These are phyloP conservation scores for Cosmia pyralina DNA, from an alignment of 2,888 invertebrate genomes.

Conservation along the genomic window DNA sequence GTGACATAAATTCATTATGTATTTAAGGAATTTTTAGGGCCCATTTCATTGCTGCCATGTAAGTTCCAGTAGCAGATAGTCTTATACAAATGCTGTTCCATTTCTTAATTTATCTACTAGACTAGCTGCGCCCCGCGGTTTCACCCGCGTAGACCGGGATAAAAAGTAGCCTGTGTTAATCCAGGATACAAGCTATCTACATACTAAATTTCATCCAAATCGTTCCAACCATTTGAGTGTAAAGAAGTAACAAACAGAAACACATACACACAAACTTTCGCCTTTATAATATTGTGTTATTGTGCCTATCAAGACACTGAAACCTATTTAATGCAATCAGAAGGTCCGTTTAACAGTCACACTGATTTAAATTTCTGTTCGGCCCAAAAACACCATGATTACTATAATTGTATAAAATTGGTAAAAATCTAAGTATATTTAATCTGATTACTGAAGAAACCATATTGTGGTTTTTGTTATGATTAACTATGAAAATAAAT, in stretches of 20 bases:
- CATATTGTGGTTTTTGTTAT: not conserved
- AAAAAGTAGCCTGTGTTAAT: too few species aligned
- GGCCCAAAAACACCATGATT: not conserved
- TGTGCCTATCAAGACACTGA: not conserved
- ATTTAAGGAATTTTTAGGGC: not conserved
- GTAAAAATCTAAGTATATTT: not conserved
- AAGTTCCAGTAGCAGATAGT: not conserved
- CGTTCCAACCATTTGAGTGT: too few species aligned
- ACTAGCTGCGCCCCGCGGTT: too few species aligned
- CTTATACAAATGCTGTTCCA: not conserved
- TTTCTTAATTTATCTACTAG: not conserved
- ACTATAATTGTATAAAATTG: not conserved
- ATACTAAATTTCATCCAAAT: too few species aligned
- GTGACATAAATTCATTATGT: not conserved
- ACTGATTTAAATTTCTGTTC: not conserved
- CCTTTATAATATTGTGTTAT: too few species aligned
- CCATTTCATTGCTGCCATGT: not conserved
- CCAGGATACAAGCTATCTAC: too few species aligned
- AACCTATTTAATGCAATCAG: not conserved
- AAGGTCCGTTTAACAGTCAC: too few species aligned
- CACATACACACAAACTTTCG: too few species aligned
- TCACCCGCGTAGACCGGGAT: too few species aligned
- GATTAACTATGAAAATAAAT: not conserved
- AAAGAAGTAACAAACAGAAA: too few species aligned
- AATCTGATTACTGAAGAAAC: constrained; percentile 1